Evolutionary conservation across 2,113 vertebrate species (phyloP), one percentile per base, ranked within the genome.

Genomic region (Eurystomus gularis): DNA sequence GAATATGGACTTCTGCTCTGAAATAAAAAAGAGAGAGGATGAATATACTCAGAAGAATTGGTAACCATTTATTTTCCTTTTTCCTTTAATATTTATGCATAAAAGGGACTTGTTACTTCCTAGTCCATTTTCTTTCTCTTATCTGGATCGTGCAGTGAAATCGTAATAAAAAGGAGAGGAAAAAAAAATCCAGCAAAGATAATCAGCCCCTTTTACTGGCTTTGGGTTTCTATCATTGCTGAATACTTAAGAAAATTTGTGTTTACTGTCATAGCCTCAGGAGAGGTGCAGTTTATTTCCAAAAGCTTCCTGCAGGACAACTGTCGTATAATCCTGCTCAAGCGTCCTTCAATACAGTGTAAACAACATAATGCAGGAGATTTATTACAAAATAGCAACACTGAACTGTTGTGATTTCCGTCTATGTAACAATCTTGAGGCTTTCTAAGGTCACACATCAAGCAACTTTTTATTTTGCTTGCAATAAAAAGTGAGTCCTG

Each of bases 261-360:
- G 26, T 80, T 97, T 88, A 51, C 51, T 78, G 13, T 83, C 21
- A 21, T 55, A 69, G 49, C n/a, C 35, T 84, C 68, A 64, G 44
- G 69, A 96, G 81, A 93, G 35, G 31, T 66, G 35, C 44, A 46
- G 84, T 96, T 96, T 87, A 12, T 86, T 94, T 88, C 71, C 52
- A 66, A 66, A 81, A 86, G 19, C 71, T 82, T 93, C 60, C 40
- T 77, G 60, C 48, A 72, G 64, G 88, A 82, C 25, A 81, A 6
- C 40, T 23, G 66, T 69, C 35, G 62, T 58, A 62, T 86, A 95
- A 92, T 77, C 48, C 64, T 39, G 65, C 71, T 94, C 26, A 61
- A 86, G 75, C 72, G 60, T 91, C 81, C 61, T 95, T 93, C 82
- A 83, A 25, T 62, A 71, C n/a, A 73, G n/a, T 26, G 65, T 84